phyloP scores from a whole-genome alignment of 2,113 vertebrate genomes.

The Astur gentilis region DNA sequence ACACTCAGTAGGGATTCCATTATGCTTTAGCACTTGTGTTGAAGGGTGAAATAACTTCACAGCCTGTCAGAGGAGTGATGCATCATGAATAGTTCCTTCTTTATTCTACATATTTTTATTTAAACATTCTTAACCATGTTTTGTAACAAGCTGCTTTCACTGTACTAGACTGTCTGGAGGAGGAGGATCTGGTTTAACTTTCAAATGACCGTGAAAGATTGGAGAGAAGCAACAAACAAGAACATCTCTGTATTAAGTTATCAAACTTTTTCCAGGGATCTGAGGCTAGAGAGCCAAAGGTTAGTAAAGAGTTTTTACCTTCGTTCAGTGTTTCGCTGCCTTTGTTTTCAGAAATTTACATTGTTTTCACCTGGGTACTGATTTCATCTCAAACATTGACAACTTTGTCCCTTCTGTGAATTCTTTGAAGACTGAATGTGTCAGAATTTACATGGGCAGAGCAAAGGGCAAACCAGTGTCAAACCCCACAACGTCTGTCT shows the following conservation, averaged over 20 bases:
- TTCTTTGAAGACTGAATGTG: background rate
- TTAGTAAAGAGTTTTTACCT: background rate
- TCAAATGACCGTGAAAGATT: slow-evolving; percentile 31
- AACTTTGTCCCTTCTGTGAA: background rate
- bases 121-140: background rate
- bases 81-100: slow-evolving; percentile 21
- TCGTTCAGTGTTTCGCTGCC: background rate
- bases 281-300: background rate
- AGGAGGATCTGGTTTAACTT: slow-evolving; percentile 46
- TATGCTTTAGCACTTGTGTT: slow-evolving; percentile 10
- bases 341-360: background rate
- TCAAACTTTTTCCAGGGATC: background rate
- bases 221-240: slow-evolving; percentile 15
- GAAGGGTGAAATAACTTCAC: slow-evolving; percentile 35
- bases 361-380: background rate
- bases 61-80: slow-evolving; percentile 29
- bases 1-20: background rate
- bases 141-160: slow-evolving; percentile 32
- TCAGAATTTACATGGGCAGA: background rate
- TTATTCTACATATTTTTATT: slow-evolving; percentile 32
- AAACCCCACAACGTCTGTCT: background rate
- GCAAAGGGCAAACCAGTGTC: background rate
- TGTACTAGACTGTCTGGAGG: background rate
- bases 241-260: slow-evolving; percentile 17
- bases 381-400: background rate